A percentile compares a stretch with the other conserved stretches of the same genome.
Conservation (phyloP, 2,797 vertebrate species). For the Hippoglossus hippoglossus region DNA sequence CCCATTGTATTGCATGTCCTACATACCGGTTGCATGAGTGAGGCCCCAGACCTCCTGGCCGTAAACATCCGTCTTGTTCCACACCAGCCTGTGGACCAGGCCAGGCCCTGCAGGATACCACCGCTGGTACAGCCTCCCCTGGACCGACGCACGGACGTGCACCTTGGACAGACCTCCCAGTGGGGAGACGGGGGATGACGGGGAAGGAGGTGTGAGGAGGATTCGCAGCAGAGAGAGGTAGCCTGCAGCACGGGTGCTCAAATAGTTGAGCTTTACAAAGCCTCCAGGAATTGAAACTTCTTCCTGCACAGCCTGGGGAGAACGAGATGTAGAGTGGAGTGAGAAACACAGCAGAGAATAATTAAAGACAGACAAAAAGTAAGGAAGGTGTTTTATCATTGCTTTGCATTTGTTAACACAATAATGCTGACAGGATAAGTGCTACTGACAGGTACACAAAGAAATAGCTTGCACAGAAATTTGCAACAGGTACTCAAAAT, state of each 20-base stretch:
- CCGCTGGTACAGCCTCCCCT: constrained; percentile 93
- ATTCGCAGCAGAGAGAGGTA: constrained; percentile 93
- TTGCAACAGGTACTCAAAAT: neutral
- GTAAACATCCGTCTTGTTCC: constrained; percentile 98
- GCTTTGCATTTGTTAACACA: constrained; percentile 21
- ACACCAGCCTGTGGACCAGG: constrained; percentile 92
- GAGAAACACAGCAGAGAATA: constrained; percentile 38
- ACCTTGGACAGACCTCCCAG: constrained; percentile 91
- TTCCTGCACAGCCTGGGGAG: constrained; percentile 92
- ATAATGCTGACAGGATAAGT: constrained; percentile 36
- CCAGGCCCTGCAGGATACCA: constrained; percentile 95
- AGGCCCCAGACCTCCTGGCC: constrained; percentile 96
- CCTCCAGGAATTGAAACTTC: constrained; percentile 94
- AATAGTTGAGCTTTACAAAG: constrained; percentile 93
- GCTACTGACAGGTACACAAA: constrained; percentile 31
- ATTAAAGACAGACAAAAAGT: neutral
- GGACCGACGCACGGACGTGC: constrained; percentile 91
- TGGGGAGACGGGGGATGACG: constrained; percentile 80
- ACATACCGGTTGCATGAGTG: constrained; percentile 92
- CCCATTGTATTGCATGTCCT: neutral
- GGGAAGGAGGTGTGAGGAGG: constrained; percentile 89
- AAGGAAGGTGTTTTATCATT: constrained; percentile 41
- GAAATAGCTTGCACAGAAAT: neutral
- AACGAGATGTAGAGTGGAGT: constrained; percentile 33
- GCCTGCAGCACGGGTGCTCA: constrained; percentile 93